phyloP scores from a whole-genome alignment of 2,888 invertebrate genomes.

The Abrostola tripartita region DNA sequence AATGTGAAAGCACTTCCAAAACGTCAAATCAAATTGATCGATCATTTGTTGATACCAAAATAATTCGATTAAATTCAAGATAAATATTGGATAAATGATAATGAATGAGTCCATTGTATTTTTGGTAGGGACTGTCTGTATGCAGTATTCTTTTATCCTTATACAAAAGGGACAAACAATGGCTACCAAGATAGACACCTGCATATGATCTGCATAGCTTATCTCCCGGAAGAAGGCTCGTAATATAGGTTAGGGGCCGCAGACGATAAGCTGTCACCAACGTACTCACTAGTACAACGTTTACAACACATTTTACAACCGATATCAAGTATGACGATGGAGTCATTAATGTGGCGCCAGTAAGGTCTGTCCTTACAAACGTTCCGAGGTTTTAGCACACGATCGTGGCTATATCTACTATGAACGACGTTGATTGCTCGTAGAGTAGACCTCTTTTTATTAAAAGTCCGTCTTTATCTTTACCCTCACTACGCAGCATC shows the following conservation, averaged over 20 bases:
- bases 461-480: too few species aligned
- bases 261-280: conserved; percentile 31
- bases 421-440: background rate
- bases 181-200: background rate
- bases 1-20: too few species aligned
- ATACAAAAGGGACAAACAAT: too few species aligned
- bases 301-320: conserved; percentile 30
- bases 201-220: conserved; percentile 9
- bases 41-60: too few species aligned
- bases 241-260: conserved; percentile 36
- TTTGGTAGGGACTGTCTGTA: background rate
- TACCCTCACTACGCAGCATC: too few species aligned
- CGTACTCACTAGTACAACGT: conserved; percentile 21
- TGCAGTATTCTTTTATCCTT: too few species aligned
- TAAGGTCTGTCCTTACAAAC: conserved; percentile 10
- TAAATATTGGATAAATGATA: too few species aligned
- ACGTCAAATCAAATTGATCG: too few species aligned
- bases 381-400: background rate
- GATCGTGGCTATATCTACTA: background rate
- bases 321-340: conserved; percentile 10
- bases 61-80: too few species aligned
- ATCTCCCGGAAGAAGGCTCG: conserved; percentile 30
- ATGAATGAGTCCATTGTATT: background rate
- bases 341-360: conserved; percentile 32
- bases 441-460: too few species aligned